phyloP scores from a whole-genome alignment of 2,113 vertebrate genomes.

The Salvelinus fontinalis region DNA sequence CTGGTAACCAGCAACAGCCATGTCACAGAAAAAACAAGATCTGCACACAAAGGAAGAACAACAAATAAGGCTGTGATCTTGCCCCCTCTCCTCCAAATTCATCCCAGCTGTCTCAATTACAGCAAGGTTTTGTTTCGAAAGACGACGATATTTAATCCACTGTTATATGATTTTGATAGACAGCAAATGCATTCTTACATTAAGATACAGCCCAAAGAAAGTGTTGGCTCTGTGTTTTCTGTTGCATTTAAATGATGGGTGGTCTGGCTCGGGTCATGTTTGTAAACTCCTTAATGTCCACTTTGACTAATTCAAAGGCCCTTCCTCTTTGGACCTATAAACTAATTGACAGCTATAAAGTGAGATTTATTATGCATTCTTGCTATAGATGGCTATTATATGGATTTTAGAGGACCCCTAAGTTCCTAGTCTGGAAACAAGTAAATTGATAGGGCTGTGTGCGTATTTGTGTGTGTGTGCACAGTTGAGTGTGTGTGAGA shows the following conservation, averaged over 20 bases:
- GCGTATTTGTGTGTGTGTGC: constrained; percentile 15
- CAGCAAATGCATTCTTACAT: constrained; percentile 31
- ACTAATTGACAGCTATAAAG: constrained; percentile 40
- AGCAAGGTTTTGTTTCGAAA: constrained; percentile 28
- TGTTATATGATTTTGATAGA: constrained; percentile 42
- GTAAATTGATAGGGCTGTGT: constrained; percentile 28
- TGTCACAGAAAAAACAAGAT: constrained; percentile 3
- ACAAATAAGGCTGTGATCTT: constrained; percentile 13
- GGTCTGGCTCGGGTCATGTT: constrained; percentile 31
- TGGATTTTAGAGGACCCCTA: constrained; percentile 9
- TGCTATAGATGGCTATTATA: constrained; percentile 19
- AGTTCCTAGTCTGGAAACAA: constrained; percentile 28
- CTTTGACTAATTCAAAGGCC: constrained; percentile 24
- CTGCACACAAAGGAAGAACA: constrained; percentile 10
- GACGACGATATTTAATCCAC: constrained; percentile 29
- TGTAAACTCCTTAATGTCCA: constrained; percentile 33
- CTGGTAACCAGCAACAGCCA: not conserved
- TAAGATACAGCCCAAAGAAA: constrained; percentile 22
- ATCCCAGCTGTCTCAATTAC: constrained; percentile 25
- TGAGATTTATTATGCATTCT: constrained; percentile 35
- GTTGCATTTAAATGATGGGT: constrained; percentile 22
- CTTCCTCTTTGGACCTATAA: constrained; percentile 17
- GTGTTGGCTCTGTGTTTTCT: not conserved
- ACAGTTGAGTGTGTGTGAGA: not conserved
- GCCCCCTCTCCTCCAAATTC: constrained; percentile 23